These are phyloP conservation scores for Drosophila aldrichi DNA, from an alignment of 2,888 invertebrate genomes.

Conservation along the genomic window DNA sequence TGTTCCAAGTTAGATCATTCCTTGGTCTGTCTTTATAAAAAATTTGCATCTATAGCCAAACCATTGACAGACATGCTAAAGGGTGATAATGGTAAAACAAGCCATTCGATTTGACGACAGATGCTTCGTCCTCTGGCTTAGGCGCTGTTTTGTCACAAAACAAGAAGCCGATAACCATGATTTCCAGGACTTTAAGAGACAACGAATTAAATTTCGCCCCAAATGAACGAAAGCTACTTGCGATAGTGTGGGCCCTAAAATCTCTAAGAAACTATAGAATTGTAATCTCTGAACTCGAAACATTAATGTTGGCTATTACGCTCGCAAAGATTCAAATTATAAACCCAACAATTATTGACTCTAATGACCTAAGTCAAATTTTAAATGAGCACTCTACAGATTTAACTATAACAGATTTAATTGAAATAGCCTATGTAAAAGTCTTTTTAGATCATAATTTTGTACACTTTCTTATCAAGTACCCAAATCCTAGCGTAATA, in stretches of 20 bases:
- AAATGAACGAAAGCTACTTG: neutral
- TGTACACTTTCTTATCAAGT: neutral
- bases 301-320: neutral
- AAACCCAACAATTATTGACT: neutral
- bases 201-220: neutral
- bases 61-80: no score
- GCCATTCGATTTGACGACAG: slow-evolving; percentile 1
- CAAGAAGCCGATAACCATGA: neutral
- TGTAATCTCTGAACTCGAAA: no score
- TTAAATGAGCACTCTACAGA: neutral
- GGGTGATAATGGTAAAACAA: no score
- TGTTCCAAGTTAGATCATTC: neutral
- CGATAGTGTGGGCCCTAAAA: neutral
- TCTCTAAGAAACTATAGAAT: neutral
- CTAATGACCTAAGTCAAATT: neutral
- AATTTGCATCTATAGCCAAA: no score
- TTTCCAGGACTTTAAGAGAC: neutral
- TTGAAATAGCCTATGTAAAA: neutral
- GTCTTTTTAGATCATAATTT: slow-evolving; percentile 3
- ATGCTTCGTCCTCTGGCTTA: neutral
- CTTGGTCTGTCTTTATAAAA: no score
- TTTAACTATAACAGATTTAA: neutral
- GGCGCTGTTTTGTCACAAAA: neutral
- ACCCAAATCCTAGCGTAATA: neutral
- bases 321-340: neutral